These are phyloP conservation scores for Diachasma alloeum DNA, from an alignment of 1,140 invertebrate species.

Conservation along the genomic window DNA sequence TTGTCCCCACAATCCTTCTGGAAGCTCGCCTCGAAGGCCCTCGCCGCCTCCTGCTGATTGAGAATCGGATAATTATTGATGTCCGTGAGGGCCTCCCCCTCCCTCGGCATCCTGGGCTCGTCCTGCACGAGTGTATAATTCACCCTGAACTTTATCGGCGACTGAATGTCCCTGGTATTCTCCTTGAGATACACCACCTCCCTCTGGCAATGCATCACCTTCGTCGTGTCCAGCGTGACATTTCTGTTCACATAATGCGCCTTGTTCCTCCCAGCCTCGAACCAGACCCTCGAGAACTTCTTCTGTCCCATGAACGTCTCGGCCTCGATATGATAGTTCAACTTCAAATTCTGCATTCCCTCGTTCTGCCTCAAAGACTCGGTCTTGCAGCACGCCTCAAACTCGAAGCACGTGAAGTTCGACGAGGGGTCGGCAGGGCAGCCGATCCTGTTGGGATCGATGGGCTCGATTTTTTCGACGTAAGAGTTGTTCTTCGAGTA, in stretches of 20 bases:
- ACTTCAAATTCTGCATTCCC: constrained; percentile 64
- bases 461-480: constrained; percentile 73
- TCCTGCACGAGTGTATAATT: constrained; percentile 83
- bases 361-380: constrained; percentile 70
- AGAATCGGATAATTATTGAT: constrained; percentile 86
- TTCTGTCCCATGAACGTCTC: constrained; percentile 80
- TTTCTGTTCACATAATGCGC: constrained; percentile 69
- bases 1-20: constrained; percentile 93
- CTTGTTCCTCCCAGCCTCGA: constrained; percentile 64
- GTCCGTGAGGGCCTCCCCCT: constrained; percentile 71
- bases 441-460: constrained; percentile 80
- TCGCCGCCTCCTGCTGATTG: constrained; percentile 85
- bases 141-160: constrained; percentile 84
- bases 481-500: constrained; percentile 49
- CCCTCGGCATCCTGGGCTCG: constrained; percentile 67
- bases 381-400: constrained; percentile 86
- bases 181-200: constrained; percentile 86
- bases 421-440: constrained; percentile 73
- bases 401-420: constrained; percentile 86
- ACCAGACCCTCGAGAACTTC: constrained; percentile 85
- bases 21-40: constrained; percentile 85
- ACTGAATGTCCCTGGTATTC: constrained; percentile 84
- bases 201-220: constrained; percentile 70
- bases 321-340: constrained; percentile 84
- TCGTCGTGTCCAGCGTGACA: constrained; percentile 67